A percentile compares a stretch with the other conserved stretches of the same genome.
These are phyloP conservation scores for Phyllotis vaccarum DNA, from an alignment of 2,797 vertebrate species.

Conservation along the genomic window DNA sequence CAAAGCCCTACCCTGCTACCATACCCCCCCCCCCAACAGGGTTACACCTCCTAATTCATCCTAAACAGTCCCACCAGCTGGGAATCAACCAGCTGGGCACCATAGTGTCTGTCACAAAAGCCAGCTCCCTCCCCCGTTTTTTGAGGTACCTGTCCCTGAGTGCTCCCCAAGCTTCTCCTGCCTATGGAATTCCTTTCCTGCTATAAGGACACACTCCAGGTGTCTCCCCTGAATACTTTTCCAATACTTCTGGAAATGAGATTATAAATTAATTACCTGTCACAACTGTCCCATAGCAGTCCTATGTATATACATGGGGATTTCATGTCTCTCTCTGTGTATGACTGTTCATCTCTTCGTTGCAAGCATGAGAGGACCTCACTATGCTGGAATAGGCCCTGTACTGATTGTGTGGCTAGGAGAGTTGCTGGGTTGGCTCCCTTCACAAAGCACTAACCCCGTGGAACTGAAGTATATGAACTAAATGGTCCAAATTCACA, in stretches of 20 bases:
- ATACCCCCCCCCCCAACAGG: background rate
- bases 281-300: too few relatives aligned
- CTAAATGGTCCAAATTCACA: background rate
- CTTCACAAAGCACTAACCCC: background rate
- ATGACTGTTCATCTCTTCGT: background rate
- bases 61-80: background rate
- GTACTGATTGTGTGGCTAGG: too few relatives aligned
- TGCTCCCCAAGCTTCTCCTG: too few relatives aligned
- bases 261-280: background rate
- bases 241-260: background rate
- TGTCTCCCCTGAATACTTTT: fast-evolving
- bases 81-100: background rate
- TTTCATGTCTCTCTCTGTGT: background rate
- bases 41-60: background rate
- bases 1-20: background rate
- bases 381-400: background rate
- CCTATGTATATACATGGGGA: fast-evolving
- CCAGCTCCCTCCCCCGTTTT: fast-evolving
- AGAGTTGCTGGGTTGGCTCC: background rate
- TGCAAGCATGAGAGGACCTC: background rate
- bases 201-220: too few relatives aligned
- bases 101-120: background rate
- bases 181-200: background rate
- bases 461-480: background rate
- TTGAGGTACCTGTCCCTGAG: background rate